Base-by-base conservation (phyloP, 2,113 vertebrate genomes). In the Petroica traversi region DNA sequence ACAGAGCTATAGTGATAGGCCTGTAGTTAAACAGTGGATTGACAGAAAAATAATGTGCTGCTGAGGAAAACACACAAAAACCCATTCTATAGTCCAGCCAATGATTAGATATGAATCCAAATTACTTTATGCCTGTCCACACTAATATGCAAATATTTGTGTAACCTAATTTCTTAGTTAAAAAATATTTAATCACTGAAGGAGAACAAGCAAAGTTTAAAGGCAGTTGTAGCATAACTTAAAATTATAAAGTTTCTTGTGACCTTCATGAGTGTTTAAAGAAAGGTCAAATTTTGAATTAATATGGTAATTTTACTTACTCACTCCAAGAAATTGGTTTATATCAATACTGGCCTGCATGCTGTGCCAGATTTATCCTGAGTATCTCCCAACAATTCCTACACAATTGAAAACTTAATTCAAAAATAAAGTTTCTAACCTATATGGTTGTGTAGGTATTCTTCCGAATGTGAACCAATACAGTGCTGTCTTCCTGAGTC, bases 401-500 rank as follows among this genome's bases (percentile, higher is more conserved):
- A 81, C 55, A 74, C 57, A 62, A 59, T 61, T 43, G n/a, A 93
- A 95, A 85, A 23, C 48, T 88, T 85, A 38, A 63, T 95, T 96
- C 79, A 94, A 78, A 95, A 95, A 68, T 68, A 95, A 97, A 97
- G 79, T 90, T 93, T 97, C 97, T 97, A 95, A 97, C 97, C 97
- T 96, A 97, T 97, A 38, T 97, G 96, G 95, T 97, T 97, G 94
- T 97, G 97, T 25, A 97, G 97, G 95, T 96, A 97, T 15, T 97
- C 97, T 96, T 97, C 97, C 71, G 97, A 96, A 93, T 97, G 97
- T 77, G 97, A 97, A 91, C 94, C 95, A 91, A 97, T 93, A 96
- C 96, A 97, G 89, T 96, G 96, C 57, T 97, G 96, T 96, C 96
- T 96, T 97, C 96, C 97, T 92, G 97, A 97, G 92, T 97, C 97